Evolutionary conservation across 2,797 vertebrate species (phyloP).

Genomic region (Dallia pectoralis): DNA sequence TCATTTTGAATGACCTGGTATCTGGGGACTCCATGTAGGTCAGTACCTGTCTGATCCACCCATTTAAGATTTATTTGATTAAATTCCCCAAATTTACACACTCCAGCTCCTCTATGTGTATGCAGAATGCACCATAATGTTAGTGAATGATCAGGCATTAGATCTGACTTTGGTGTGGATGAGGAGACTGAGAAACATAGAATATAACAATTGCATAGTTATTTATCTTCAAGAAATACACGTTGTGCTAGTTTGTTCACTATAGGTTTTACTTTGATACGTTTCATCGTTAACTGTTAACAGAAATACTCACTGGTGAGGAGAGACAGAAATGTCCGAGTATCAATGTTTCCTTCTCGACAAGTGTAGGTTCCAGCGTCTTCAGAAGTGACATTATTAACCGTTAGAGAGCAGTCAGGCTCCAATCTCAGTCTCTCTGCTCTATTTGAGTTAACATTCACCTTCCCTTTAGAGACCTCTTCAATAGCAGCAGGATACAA

Average conservation of each 20-base stretch:
- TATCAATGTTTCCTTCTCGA: background rate
- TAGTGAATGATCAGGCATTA: background rate
- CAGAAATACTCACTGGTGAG: slow-evolving; percentile 12
- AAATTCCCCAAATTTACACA: background rate
- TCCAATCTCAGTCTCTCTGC: slow-evolving; percentile 10
- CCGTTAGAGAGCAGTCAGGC: slow-evolving; percentile 11
- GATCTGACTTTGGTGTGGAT: background rate
- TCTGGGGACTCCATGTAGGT: background rate
- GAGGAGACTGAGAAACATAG: background rate
- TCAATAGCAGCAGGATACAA: background rate
- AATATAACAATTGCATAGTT: background rate
- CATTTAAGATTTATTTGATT: background rate
- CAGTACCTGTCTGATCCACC: background rate
- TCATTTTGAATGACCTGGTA: no score
- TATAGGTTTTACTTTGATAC: background rate
- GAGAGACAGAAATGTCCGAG: background rate
- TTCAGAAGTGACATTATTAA: background rate
- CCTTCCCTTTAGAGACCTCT: background rate
- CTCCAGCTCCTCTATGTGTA: background rate
- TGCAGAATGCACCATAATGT: background rate
- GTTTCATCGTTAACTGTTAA: background rate
- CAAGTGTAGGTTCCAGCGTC: slow-evolving; percentile 13
- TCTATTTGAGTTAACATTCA: slow-evolving; percentile 2
- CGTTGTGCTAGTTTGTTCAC: background rate
- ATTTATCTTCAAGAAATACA: background rate